Conservation (phyloP, 2,797 vertebrate species). For the Pristis pectinata region DNA sequence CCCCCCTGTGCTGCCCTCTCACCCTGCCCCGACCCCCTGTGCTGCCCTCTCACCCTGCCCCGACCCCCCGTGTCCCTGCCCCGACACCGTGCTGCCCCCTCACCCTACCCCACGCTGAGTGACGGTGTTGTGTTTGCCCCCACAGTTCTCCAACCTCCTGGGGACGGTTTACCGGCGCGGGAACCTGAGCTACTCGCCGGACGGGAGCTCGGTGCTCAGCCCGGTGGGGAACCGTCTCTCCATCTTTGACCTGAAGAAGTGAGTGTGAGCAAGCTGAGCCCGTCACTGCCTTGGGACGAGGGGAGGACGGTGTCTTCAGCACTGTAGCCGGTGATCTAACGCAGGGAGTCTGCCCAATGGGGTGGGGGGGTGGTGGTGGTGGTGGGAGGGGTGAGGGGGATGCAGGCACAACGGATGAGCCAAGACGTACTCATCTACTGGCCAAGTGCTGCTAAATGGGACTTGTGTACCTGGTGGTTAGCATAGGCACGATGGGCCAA, state of each 20-base stretch:
- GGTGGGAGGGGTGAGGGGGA: background rate
- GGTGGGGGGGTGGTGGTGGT: background rate
- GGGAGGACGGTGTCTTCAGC: no score
- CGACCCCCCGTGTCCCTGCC: no score
- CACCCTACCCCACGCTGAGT: background rate
- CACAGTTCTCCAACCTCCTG: constrained; percentile 84
- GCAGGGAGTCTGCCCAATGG: background rate
- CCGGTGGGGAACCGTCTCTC: constrained; percentile 89
- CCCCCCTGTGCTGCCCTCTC: no score
- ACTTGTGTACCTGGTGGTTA: no score
- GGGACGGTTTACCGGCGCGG: constrained; percentile 88
- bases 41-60: no score
- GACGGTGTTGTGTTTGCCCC: background rate
- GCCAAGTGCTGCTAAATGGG: no score
- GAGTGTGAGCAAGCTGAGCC: constrained; percentile 44
- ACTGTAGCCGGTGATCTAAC: no score
- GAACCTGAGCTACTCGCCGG: constrained; percentile 77
- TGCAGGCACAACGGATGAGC: no score
- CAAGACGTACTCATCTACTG: no score
- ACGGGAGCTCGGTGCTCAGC: constrained; percentile 81
- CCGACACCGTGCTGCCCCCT: background rate
- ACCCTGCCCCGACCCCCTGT: no score
- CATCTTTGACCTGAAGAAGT: constrained; percentile 88
- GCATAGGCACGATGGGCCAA: no score
- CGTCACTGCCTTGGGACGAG: background rate